Base-by-base conservation (phyloP, 2,113 vertebrate genomes). In the Echinops telfairi region DNA sequence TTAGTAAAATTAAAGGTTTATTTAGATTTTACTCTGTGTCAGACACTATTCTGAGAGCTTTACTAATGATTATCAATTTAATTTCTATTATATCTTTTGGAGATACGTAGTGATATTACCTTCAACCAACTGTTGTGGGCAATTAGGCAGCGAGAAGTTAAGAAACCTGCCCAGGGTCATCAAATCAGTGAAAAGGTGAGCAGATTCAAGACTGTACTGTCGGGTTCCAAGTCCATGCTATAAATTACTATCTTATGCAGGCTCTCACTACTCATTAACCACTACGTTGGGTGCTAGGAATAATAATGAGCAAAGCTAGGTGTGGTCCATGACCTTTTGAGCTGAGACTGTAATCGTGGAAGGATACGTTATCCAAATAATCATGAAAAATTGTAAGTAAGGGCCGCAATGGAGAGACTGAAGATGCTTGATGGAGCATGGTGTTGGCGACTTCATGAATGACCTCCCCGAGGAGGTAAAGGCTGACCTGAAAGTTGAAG, bases 1-100 rank as follows among this genome's bases (percentile, higher is more conserved):
- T 96, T 95, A 80, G 86, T 95, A 79, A 88, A 33, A 85, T 81
- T 47, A 89, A 83, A 82, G 19, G 60, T 62, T 78, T 90, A 64
- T 22, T 31, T 83, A 76, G 29, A 3, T 77, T 83, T 88, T 88
- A 25, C 27, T 80, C 60, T 78, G 73, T 70, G 4, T 2, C 60
- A 73, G 19, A 40, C 23, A 14, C 27, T 95, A 53, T 64, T 83
- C 40, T 64, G 53, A 88, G 66, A 80, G 6, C 27, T 88, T 79
- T 10, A 82, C 7, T 83, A 40, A 68, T 66, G 8, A 75, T 66
- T 33, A 53, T 81, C 90, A 5, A 77, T 64, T 76, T 82, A 90
- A 64, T 62, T 17, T 33, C 91, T 33, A 79, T 16, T 88, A 31
- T n/a, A 92, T 27, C 17, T 78, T 53, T 75, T 40, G 19, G 27